Evolutionary conservation across 2,888 invertebrate species (phyloP), one percentile per base, ranked within the genome.

Genomic region (Teleiodes luculella): DNA sequence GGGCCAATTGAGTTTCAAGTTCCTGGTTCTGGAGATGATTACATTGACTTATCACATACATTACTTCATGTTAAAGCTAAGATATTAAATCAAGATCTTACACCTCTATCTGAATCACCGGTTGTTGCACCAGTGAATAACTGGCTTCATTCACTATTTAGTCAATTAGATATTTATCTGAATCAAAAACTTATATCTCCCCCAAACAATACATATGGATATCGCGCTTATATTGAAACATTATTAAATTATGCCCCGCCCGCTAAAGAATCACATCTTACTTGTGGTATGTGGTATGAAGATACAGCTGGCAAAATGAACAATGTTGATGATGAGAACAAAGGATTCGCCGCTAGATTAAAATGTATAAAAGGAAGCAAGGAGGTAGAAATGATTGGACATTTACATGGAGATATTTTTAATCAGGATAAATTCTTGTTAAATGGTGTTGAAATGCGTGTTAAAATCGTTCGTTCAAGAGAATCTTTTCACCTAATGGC

Each of bases 101-200:
- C 61, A 11, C 52, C 33, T 18, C 1, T 64, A 8, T 6, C 39
- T 45, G 14, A 53, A 11, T 5, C 56, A 7, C 48, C 58, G 7
- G n/a, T 24, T 8, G 61, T 68, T 16, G 66, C 65, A 13, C 68
- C 68, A 3, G 56, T 67, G 2, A 68, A 68, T 56, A 61, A 70
- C 58, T 70, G 66, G 68, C 13, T 65, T 33, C 65, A 67, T 52
- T 66, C 67, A 28, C 54, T 67, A 8, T 70, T 70, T 45, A 66
- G 46, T 52, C 62, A 64, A 43, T 18, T 64, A 18, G 60, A 65
- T 55, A 50, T 65, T 8, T 65, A 62, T 59, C 60, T 70, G 31
- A 68, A 67, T 61, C 66, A 66, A 57, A 66, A 68, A 59, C 61
- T 69, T 37, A 50, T 69, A 6, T 66, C 67, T 24, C 65, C 64